These are phyloP conservation scores for Parelbella ahira DNA, from an alignment of 2,888 invertebrate genomes.

Conservation along the genomic window DNA sequence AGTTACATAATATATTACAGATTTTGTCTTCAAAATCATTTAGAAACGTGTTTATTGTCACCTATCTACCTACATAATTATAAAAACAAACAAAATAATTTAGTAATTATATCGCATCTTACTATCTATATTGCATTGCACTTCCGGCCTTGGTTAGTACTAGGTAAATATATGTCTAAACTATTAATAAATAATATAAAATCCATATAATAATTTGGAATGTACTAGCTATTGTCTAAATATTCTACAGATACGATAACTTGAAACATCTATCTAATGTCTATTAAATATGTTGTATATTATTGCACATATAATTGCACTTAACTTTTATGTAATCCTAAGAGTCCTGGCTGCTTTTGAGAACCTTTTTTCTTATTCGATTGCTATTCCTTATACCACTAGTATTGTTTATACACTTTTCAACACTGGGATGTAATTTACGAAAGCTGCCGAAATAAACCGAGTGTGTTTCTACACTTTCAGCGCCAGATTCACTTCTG, in stretches of 20 bases:
- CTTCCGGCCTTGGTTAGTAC: conserved; percentile 60
- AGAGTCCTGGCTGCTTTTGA: conserved; percentile 21
- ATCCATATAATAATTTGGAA: conserved; percentile 4
- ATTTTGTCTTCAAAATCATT: too few relatives aligned
- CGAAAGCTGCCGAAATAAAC: conserved; percentile 90
- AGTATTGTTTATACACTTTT: conserved; percentile 34
- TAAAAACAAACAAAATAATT: too few relatives aligned
- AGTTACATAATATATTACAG: too few relatives aligned
- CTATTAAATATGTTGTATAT: conserved; percentile 39
- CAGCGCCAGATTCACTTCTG: conserved; percentile 92
- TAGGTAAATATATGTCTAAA: too few relatives aligned
- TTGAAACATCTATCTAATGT: conserved; percentile 37
- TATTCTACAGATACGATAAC: neutral
- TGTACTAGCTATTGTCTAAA: conserved; percentile 5
- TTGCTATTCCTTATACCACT: conserved; percentile 37
- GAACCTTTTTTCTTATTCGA: conserved; percentile 27
- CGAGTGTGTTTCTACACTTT: conserved; percentile 92
- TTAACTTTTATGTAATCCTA: conserved; percentile 7
- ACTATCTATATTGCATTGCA: conserved; percentile 76
- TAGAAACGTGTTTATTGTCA: too few relatives aligned
- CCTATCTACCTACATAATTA: too few relatives aligned
- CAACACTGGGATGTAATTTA: conserved; percentile 56
- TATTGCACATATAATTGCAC: conserved; percentile 64
- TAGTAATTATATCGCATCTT: too few relatives aligned
- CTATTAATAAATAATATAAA: neutral